Evolutionary conservation across 2,797 vertebrate species (phyloP), one percentile per base, ranked within the genome.

Genomic region (Manis javanica): DNA sequence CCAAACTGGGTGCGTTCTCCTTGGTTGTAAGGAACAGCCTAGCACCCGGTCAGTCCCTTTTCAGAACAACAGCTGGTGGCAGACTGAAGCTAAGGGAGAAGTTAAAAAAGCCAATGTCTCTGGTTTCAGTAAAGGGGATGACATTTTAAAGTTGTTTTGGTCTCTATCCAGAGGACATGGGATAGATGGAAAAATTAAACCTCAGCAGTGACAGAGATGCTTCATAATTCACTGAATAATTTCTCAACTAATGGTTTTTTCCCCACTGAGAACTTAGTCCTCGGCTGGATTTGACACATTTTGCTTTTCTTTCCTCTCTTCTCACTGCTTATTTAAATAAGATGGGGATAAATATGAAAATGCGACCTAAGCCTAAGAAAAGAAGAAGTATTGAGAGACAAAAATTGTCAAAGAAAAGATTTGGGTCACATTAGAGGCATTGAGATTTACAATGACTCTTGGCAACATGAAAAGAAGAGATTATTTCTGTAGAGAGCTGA

Each of bases 21-120:
- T 64, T 14, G 34, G 49, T 81, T 64, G n/a, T 79, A 46, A 93
- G 21, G 61, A 88, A 55, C 5, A 85, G 49, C 39, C 39, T 68
- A 72, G 83, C 93, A 83, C 13, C 26, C 16, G 91, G 57, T 77
- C 77, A 69, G 24, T 68, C n/a, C 85, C 63, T 92, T 97, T 89
- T 87, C 91, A 93, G 66, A 92, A 92, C 24, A 91, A 26, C 61
- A 93, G 49, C 23, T 94, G 61, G 77, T 91, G 51, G 72, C 11
- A 85, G 61, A 37, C 37, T 34, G 6, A 92, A 74, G 34, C 39
- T 53, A 66, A 93, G 31, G 59, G 16, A 24, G 55, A 57, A 68
- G 39, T 71, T 57, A 57, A 77, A 83, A 83, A 66, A 69, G 59
- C 61, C 21, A 42, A 3, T 15, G 42, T 42, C 66, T 46, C 64